Conservation (phyloP, 2,797 vertebrate species). For the Eulemur coronatus region DNA sequence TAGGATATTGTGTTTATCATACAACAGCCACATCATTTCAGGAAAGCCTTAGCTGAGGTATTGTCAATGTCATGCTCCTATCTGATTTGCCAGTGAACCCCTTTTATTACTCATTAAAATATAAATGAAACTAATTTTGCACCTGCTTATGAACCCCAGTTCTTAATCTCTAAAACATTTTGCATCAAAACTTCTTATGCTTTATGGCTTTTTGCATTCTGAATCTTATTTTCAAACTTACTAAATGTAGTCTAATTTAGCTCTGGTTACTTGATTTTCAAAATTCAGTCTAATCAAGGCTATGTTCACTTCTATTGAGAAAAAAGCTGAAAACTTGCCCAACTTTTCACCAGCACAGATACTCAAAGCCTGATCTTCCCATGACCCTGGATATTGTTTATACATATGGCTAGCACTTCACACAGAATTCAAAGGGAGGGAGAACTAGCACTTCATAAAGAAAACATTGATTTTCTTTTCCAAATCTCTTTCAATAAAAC, state of each 20-base stretch:
- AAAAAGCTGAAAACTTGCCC: conserved; percentile 9
- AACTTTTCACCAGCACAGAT: not conserved
- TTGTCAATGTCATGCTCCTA: not conserved
- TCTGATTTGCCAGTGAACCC: not conserved
- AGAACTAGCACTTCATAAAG: conserved; percentile 57
- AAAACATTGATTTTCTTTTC: conserved; percentile 77
- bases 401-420: conserved; percentile 47
- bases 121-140: not conserved
- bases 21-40: not conserved
- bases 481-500: conserved; percentile 62
- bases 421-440: conserved; percentile 54
- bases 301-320: not conserved
- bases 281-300: conserved; percentile 28
- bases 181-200: not conserved
- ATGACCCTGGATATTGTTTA: conserved; percentile 1
- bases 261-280: not conserved
- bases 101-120: not conserved
- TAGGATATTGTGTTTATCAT: not conserved
- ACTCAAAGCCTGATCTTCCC: not conserved
- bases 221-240: not conserved
- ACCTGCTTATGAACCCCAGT: no score
- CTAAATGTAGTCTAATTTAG: not conserved
- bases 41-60: not conserved
- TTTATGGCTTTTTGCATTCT: not conserved
- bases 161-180: conserved; percentile 9